Evolutionary conservation across 2,888 invertebrate genomes (phyloP), one percentile per base, ranked within the genome.

Genomic region (Drosophila yooni): DNA sequence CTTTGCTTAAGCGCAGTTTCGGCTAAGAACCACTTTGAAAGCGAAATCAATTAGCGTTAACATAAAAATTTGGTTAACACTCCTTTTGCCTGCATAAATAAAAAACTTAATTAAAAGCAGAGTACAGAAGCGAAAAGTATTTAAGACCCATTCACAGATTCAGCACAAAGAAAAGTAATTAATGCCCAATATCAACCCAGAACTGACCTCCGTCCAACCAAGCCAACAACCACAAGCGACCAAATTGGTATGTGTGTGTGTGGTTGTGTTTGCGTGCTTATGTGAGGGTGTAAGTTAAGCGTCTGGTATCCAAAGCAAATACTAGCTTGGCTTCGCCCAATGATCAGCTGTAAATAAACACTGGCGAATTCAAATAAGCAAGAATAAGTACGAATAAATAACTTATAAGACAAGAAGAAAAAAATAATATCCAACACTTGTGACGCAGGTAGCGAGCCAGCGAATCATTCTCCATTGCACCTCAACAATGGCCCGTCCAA

Each of bases 361-460:
- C 79, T 60, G 73, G 70, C 76, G 65, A 90, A 91, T 88, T 90
- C 91, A 88, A 88, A 91, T 88, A 91, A 87, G 88, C 74, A 76
- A 80, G 90, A 87, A 89, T 90, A 87, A 90, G 91, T 81, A 72
- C 73, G 61, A 89, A 90, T 90, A 90, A 86, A 86, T 87, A 86
- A 87, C 79, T 90, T 88, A 89, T 76, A 76, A 90, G 89, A 78
- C 65, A 75, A 74, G 40, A 83, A 60, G 31, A 54, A 50, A n/a
- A 54, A 60, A 57, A 29, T 43, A 65, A 72, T 65, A 62, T 62
- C 31, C 64, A 34, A 61, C 57, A 48, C 31, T 53, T 58, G 61
- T 66, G 67, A 78, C 61, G 73, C 73, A 73, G 79, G 58, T 61
- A 52, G 57, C 29, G 51, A 53, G 57, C 40, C 40, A 58, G 50